Base-by-base conservation (phyloP, 2,797 vertebrate species). In the Loriculus beryllinus region DNA sequence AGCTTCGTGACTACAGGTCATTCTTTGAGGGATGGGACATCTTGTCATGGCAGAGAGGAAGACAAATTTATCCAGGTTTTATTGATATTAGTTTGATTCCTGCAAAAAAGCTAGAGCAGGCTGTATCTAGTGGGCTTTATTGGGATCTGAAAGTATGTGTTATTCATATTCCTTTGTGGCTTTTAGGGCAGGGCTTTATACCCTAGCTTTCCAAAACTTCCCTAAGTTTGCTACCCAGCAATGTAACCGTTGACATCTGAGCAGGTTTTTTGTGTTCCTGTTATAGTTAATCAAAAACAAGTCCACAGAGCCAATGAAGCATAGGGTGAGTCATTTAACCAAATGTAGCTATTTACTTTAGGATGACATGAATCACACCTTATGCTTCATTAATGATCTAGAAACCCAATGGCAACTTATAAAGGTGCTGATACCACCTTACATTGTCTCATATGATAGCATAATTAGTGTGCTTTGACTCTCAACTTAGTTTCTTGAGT, bases 271-370 rank as follows among this genome's bases (percentile, higher is more conserved):
- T 71, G 5, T 62, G 13, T 47, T 88, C 35, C n/a, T 92, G 1
- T 40, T 77, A 47, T 5, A 35, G 40, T 59, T 70, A 71, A 35
- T 7, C 52, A 15, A 81, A 92, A 90, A 83, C 26, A 91, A 92
- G 56, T 91, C 45, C 68, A 42, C 31, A 11, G 54, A 80, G 29
- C 45, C 91, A 64, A 43, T 52, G 86, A 85, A 52, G 37, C 39
- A 71, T 2, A 68, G 37, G 25, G 15, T 92, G 89, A 96, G 71
- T 92, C 89, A 93, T 81, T 91, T 75, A 86, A 78, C 52, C 76
- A 75, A 83, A 89, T 4, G 6, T 14, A 81, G 54, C 26, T 93
- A 71, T 57, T 1, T 62, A 64, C 57, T 90, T 91, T 37, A 48
- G 65, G 68, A 68, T 60, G 48, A 86, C 69, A 83, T 85, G 71